Percentiles rank a stretch among this genome's conserved stretches.
Conservation (phyloP, 1,140 invertebrate genomes). For the Musca domestica region DNA sequence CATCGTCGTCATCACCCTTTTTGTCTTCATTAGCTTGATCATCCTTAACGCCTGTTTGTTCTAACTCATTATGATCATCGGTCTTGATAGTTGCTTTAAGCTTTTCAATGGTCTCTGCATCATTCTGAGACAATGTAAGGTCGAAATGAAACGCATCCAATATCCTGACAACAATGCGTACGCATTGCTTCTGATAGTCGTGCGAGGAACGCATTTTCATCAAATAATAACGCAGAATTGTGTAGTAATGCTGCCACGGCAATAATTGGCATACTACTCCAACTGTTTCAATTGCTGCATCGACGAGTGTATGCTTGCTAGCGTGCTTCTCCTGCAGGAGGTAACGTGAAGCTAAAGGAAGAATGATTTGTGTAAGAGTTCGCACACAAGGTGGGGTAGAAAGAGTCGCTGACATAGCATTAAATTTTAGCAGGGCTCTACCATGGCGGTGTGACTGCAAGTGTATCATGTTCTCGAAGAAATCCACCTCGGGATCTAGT, state of each 20-base stretch:
- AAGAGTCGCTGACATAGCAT: slow-evolving; percentile 60
- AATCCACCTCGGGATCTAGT: slow-evolving; percentile 82
- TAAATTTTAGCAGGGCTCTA: slow-evolving; percentile 73
- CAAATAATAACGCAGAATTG: slow-evolving; percentile 77
- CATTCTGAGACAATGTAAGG: slow-evolving; percentile 63
- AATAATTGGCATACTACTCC: slow-evolving; percentile 72
- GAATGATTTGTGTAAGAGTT: slow-evolving; percentile 77
- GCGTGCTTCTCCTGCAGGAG: slow-evolving; percentile 74
- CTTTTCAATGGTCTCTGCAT: slow-evolving; percentile 30
- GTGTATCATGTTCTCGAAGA: slow-evolving; percentile 92
- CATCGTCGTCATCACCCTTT: slow-evolving; percentile 40
- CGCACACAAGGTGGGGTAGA: slow-evolving; percentile 62
- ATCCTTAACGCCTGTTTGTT: slow-evolving; percentile 35
- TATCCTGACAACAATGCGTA: slow-evolving; percentile 77
- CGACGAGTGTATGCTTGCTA: slow-evolving; percentile 77
- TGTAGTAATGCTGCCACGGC: slow-evolving; percentile 85
- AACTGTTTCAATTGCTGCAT: slow-evolving; percentile 76
- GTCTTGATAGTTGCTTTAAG: slow-evolving; percentile 19
- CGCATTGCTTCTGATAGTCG: slow-evolving; percentile 78
- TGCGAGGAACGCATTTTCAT: slow-evolving; percentile 66
- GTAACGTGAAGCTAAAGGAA: slow-evolving; percentile 80
- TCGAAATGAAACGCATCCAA: slow-evolving; percentile 93
- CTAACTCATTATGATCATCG: slow-evolving; percentile 30
- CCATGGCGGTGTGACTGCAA: slow-evolving; percentile 79
- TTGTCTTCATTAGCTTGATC: slow-evolving; percentile 31